Conservation (phyloP, 2,888 invertebrate species). For the Dromius quadrimaculatus region DNA sequence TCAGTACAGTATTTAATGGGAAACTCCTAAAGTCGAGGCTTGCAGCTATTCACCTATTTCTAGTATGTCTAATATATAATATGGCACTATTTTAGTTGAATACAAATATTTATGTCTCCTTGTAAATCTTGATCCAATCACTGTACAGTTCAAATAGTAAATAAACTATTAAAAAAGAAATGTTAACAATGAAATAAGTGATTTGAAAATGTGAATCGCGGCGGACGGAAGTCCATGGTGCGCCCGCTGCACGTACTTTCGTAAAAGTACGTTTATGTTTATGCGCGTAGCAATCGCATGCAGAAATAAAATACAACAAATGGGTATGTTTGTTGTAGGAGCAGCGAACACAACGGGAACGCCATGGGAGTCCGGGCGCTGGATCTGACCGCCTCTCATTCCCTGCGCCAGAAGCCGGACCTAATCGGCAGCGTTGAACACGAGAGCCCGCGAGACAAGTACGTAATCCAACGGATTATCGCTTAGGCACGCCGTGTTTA, state of each 20-base stretch:
- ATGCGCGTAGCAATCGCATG: not conserved
- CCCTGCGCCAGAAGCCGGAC: constrained; percentile 53
- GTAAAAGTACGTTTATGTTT: constrained; percentile 46
- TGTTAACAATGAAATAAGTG: too few relatives aligned
- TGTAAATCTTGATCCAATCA: too few relatives aligned
- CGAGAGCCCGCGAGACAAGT: constrained; percentile 58
- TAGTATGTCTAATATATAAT: too few relatives aligned
- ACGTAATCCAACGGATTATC: constrained; percentile 56
- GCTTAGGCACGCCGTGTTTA: constrained; percentile 29
- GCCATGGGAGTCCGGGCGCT: constrained; percentile 57
- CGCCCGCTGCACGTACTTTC: constrained; percentile 44
- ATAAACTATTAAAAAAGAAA: too few relatives aligned
- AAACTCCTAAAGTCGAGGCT: too few relatives aligned
- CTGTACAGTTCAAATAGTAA: too few relatives aligned
- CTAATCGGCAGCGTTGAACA: constrained; percentile 50
- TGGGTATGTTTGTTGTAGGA: constrained; percentile 58
- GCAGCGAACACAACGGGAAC: constrained; percentile 59
- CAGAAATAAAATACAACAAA: constrained; percentile 46
- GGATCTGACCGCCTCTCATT: constrained; percentile 56
- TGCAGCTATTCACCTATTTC: too few relatives aligned
- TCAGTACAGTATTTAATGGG: too few relatives aligned
- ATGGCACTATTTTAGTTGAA: too few relatives aligned
- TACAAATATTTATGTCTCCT: too few relatives aligned
- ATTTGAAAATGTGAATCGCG: not conserved
- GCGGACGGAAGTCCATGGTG: constrained; percentile 34